These are phyloP conservation scores for Tauraco hartlaubi DNA, from an alignment of 2,797 vertebrate genomes.

Conservation along the genomic window DNA sequence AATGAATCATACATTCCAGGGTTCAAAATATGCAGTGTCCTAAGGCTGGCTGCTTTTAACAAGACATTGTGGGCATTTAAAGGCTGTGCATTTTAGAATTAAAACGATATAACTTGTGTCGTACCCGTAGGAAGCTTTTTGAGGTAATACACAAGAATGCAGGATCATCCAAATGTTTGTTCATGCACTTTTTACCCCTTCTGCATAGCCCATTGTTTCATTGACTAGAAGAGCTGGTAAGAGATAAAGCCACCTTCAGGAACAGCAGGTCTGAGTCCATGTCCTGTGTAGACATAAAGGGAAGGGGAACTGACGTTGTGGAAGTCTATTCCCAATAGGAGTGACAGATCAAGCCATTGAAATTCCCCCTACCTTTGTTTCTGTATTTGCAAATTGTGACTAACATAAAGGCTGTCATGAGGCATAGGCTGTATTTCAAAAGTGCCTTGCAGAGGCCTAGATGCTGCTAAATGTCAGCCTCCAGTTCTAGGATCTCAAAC, in stretches of 20 bases:
- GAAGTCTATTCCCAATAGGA: not conserved
- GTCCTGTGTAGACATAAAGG: not conserved
- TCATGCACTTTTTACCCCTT: rapidly evolving
- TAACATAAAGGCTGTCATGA: not conserved
- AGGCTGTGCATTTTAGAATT: not conserved
- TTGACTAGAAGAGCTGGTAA: not conserved
- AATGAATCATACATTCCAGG: not conserved
- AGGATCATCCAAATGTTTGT: not conserved
- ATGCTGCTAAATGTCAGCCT: not conserved
- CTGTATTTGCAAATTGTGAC: not conserved
- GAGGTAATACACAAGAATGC: not conserved
- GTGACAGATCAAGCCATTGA: not conserved
- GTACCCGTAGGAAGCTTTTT: not conserved
- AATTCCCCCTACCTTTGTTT: not conserved
- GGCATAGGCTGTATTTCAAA: not conserved
- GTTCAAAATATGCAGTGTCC: not conserved
- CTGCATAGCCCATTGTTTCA: not conserved
- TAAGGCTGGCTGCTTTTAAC: not conserved
- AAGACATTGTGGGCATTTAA: not conserved
- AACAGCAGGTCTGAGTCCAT: not conserved
- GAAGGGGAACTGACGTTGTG: not conserved
- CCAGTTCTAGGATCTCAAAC: not conserved
- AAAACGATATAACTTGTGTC: not conserved
- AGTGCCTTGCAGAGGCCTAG: not conserved
- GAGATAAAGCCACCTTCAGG: not conserved